phyloP scores from a whole-genome alignment of 2,113 vertebrate species.

The Muntiacus muntjak region DNA sequence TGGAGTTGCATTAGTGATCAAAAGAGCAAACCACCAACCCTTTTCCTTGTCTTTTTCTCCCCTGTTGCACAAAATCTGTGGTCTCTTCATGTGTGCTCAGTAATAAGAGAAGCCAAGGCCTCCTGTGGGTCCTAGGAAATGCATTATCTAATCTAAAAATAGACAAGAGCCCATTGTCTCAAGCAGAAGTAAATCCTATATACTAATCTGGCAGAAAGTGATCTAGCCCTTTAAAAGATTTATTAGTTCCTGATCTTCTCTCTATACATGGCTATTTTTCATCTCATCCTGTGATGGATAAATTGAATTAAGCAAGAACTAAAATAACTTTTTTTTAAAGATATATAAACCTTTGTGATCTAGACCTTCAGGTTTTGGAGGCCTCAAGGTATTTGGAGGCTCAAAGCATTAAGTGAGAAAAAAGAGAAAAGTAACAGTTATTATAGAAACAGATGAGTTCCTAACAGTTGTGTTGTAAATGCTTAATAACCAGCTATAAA shows the following conservation, averaged over 20 bases:
- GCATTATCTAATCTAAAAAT: conserved; percentile 66
- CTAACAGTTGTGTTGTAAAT: not conserved
- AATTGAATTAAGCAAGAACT: conserved; percentile 24
- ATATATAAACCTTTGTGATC: not conserved
- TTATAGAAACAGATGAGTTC: not conserved
- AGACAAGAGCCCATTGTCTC: conserved; percentile 57
- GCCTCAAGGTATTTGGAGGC: not conserved
- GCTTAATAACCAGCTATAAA: not conserved
- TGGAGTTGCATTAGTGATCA: not conserved
- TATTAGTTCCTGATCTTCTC: conserved; percentile 26
- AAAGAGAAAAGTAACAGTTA: not conserved
- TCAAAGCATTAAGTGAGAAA: not conserved
- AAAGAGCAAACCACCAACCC: conserved; percentile 5
- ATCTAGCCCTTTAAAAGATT: conserved; percentile 61
- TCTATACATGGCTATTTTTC: conserved; percentile 31
- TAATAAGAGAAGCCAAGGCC: conserved; percentile 59
- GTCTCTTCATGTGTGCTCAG: conserved; percentile 15
- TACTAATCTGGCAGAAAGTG: conserved; percentile 42
- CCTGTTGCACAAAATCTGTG: conserved; percentile 35
- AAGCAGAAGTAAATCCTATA: conserved; percentile 35
- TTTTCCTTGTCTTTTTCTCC: not conserved
- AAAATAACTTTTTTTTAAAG: conserved; percentile 34
- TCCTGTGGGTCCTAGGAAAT: conserved; percentile 49
- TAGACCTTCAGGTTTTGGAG: not conserved
- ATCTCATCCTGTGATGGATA: conserved; percentile 4